These are phyloP conservation scores for Sphenopsis melanotis DNA, from an alignment of 2,797 vertebrate species.

Conservation along the genomic window DNA sequence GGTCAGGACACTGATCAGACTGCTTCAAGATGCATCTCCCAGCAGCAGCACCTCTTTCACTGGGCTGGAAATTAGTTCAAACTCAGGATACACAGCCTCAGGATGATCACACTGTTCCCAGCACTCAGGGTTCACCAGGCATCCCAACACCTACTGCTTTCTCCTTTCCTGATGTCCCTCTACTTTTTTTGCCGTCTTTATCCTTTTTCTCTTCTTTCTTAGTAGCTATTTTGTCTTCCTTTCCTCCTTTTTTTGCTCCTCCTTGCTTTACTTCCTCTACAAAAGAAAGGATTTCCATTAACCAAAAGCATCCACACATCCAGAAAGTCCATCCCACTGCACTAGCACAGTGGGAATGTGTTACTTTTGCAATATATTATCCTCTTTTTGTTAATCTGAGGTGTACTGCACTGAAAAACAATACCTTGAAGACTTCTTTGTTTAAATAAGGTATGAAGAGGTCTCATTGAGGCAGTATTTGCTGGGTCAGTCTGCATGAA, in stretches of 20 bases:
- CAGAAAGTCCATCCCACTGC: not conserved
- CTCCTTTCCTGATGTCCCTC: constrained; percentile 64
- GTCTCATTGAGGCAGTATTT: not conserved
- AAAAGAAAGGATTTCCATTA: not conserved
- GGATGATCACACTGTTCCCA: not conserved
- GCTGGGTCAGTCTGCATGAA: not conserved
- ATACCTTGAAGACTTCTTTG: not conserved
- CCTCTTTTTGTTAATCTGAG: not conserved
- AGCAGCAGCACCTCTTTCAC: not conserved
- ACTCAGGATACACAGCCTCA: not conserved
- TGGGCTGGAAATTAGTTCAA: not conserved
- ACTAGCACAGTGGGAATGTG: not conserved
- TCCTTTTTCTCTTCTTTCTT: constrained; percentile 72
- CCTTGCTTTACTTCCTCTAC: constrained; percentile 34
- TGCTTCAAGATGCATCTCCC: not conserved
- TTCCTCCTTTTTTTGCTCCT: constrained; percentile 21
- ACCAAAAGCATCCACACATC: not conserved
- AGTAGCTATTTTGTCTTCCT: constrained; percentile 42
- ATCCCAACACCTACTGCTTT: constrained; percentile 69
- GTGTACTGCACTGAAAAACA: not conserved
- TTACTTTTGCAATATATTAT: not conserved
- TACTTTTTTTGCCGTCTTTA: constrained; percentile 74
- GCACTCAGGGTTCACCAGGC: not conserved
- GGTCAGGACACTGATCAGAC: not conserved
- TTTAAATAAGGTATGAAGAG: not conserved